phyloP scores from a whole-genome alignment of 2,113 vertebrate species.

The Phainopepla nitens region DNA sequence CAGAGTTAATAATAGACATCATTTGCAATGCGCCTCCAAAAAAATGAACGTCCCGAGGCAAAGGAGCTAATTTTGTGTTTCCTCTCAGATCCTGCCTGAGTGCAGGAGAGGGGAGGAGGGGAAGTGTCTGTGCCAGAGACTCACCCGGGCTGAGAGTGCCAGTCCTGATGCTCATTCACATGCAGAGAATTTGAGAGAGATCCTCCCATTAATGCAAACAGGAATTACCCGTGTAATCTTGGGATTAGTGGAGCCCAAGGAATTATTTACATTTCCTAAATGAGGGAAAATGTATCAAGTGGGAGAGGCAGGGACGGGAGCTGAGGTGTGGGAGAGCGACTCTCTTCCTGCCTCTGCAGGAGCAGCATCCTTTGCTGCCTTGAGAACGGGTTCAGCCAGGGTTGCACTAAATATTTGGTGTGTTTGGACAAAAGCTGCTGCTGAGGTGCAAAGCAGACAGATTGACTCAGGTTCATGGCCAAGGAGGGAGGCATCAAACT shows the following conservation, averaged over 20 bases:
- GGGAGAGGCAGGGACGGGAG: neutral
- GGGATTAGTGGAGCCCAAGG: constrained; percentile 32
- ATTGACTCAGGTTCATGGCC: neutral
- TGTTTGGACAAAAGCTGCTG: neutral
- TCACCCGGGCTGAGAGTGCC: neutral
- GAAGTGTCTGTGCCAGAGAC: neutral
- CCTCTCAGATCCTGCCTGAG: neutral
- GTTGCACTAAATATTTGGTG: neutral
- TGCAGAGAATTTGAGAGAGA: constrained; percentile 33
- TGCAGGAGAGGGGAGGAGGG: neutral
- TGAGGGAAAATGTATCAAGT: neutral
- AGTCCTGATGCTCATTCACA: neutral
- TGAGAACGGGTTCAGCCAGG: neutral
- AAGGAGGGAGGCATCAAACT: neutral
- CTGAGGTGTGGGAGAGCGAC: accelerated
- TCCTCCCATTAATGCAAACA: constrained; percentile 34
- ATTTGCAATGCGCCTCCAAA: neutral
- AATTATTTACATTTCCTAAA: constrained; percentile 56
- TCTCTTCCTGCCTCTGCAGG: accelerated
- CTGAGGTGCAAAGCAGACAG: neutral
- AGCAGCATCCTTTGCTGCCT: neutral
- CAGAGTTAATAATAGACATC: neutral
- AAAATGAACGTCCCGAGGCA: neutral
- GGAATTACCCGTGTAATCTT: constrained; percentile 51
- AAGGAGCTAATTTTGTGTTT: constrained; percentile 6